Evolutionary conservation across 2,797 vertebrate genomes (phyloP), one percentile per base, ranked within the genome.

Genomic region (Chanos chanos): DNA sequence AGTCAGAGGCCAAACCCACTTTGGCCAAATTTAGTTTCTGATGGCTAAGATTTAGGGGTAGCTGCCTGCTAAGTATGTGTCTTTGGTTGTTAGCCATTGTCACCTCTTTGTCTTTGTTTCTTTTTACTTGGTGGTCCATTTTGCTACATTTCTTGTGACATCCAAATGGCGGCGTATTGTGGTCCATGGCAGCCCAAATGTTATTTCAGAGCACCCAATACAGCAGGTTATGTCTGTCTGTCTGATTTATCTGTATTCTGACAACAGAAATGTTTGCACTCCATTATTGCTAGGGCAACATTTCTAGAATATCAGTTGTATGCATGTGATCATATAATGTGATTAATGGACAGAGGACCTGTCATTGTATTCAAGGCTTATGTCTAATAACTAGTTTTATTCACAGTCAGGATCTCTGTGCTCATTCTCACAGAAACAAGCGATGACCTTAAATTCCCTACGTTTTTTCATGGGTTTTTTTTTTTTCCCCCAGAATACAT

Each of bases 81-180:
- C 40, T 52, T 18, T 69, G 62, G 44, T 33, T 43, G 53, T 63
- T 60, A 67, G 54, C 36, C 34, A 60, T 53, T 22, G 55, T 45
- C 58, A 68, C 64, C 67, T 67, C 56, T 54, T 10, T 6, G 28
- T 51, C 55, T 68, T 77, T 72, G 73, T 72, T 68, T 67, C 45
- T 60, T 55, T 76, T 59, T 56, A 74, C 78, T 64, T 81, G 74
- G 92, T 92, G 91, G 92, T 87, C 91, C 75, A 62, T 67, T 81
- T 76, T 76, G 82, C 74, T 84, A 85, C 83, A 85, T 82, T 83
- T 70, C 80, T 76, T 72, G 61, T 62, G 73, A 45, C 13, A 53
- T 83, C 66, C 85, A 89, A 86, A 87, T 85, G 83, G 81, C 75
- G 79, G 61, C 31, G 30, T 40, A 49, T 62, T 7, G 21, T 66